Base-by-base conservation (phyloP, 2,888 invertebrate species). In the Eulithis testata region DNA sequence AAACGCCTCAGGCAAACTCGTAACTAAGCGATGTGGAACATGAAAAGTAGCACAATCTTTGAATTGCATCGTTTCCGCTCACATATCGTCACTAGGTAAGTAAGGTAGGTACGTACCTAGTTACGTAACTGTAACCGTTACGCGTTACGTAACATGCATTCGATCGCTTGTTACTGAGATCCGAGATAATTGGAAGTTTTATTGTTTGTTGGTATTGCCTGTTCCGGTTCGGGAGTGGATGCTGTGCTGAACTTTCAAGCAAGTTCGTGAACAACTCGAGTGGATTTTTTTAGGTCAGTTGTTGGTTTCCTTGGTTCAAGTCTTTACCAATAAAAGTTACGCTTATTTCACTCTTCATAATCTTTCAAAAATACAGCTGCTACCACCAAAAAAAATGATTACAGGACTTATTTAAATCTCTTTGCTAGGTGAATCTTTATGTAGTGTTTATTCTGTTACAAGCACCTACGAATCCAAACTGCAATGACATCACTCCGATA, bases 41-140 rank as follows among this genome's bases (percentile, higher is more conserved):
- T 21, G 21, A 21, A 40, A 40, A 40, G 49, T 27, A 31, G 31
- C 11, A 31, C 51, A 51, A 51, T 31, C 51, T 51, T 51, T 61
- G 50, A 67, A 67, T 63, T 58, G 65, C 62, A 47, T 64, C 60
- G 14, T 2, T 69, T 72, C 69, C 69, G 72, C 47, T 68, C 68
- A 68, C 69, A 68, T 65, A 71, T 69, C 66, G 60, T 58, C 64
- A 58, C 63, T 66, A 44, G 47, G 47, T 12, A 47, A 6, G 12
- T 45, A 12, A 11, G n/a, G 44, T 45, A 37, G 37, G 37, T 37
- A 37, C 6, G 40, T 40, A 56, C 61, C 54, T 57, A 54, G 50
- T 72, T 68, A 69, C 64, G 60, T 63, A 72, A 72, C 60, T 55
- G 45, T 51, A 54, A 45, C 49, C 57, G 37, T 52, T 58, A 56